phyloP scores from a whole-genome alignment of 2,797 vertebrate genomes.

The Heliangelus exortis region DNA sequence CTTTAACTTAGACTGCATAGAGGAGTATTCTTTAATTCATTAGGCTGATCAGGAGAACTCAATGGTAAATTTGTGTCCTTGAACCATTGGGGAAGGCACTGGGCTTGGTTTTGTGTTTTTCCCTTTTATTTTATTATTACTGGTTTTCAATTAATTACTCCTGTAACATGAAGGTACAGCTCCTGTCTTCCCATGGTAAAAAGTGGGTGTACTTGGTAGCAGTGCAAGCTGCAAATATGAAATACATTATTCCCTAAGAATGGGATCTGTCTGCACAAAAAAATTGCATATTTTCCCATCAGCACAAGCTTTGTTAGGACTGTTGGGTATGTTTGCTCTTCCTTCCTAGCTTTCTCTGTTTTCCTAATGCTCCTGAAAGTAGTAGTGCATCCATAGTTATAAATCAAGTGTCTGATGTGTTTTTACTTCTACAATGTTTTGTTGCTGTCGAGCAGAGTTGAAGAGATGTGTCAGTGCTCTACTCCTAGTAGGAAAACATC shows the following conservation, averaged over 20 bases:
- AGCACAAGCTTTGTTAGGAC: background rate
- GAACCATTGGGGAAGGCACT: fast-evolving
- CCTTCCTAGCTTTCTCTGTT: background rate
- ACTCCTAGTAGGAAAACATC: background rate
- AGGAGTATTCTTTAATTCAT: background rate
- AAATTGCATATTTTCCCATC: background rate
- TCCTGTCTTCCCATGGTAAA: background rate
- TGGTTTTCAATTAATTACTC: background rate
- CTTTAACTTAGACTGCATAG: background rate
- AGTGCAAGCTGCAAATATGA: background rate
- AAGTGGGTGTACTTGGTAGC: background rate
- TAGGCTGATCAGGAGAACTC: background rate
- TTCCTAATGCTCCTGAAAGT: background rate
- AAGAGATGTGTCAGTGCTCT: background rate
- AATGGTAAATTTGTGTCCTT: background rate
- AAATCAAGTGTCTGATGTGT: background rate
- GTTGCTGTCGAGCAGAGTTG: background rate
- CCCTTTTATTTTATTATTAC: background rate
- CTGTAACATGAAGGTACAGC: background rate
- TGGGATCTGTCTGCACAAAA: background rate
- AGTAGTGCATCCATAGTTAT: background rate
- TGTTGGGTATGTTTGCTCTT: background rate
- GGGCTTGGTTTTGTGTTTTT: background rate
- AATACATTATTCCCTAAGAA: background rate
- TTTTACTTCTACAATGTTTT: background rate